Conservation (phyloP, 2,113 vertebrate genomes). For the Rhabdornis inornatus region DNA sequence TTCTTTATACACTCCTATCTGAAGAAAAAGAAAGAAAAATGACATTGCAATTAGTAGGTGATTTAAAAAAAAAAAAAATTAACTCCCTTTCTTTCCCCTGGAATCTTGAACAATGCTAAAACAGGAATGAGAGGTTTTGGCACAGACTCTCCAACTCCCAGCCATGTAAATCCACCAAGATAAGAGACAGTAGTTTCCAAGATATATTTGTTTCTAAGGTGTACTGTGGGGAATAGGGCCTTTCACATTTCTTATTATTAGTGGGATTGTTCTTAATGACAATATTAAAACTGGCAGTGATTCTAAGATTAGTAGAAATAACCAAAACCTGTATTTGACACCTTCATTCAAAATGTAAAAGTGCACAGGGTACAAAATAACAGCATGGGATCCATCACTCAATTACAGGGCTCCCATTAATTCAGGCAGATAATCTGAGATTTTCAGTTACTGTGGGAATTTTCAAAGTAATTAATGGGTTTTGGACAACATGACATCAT, state of each 20-base stretch:
- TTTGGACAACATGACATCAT: slow-evolving; percentile 60
- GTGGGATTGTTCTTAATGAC: not conserved
- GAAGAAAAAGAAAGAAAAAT: not conserved
- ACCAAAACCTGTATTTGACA: not conserved
- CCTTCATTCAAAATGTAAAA: not conserved
- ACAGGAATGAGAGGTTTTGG: not conserved
- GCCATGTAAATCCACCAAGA: not conserved
- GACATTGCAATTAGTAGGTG: not conserved
- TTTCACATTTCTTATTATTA: not conserved
- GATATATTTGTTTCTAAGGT: not conserved
- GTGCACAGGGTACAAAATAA: slow-evolving; percentile 23
- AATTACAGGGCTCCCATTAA: slow-evolving; percentile 43
- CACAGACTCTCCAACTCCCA: not conserved
- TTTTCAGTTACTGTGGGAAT: slow-evolving; percentile 64
- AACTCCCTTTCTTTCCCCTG: not conserved
- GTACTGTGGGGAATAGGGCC: not conserved
- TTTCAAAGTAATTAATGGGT: slow-evolving; percentile 54
- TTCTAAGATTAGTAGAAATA: not conserved
- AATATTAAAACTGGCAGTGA: not conserved
- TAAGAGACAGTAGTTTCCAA: not conserved
- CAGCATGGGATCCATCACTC: slow-evolving; percentile 31
- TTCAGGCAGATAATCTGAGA: slow-evolving; percentile 60
- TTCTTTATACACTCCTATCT: not conserved
- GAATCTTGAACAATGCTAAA: not conserved
- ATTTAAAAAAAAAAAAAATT: not conserved